Base-by-base conservation (phyloP, 2,888 invertebrate genomes). In the Biston stratarius region DNA sequence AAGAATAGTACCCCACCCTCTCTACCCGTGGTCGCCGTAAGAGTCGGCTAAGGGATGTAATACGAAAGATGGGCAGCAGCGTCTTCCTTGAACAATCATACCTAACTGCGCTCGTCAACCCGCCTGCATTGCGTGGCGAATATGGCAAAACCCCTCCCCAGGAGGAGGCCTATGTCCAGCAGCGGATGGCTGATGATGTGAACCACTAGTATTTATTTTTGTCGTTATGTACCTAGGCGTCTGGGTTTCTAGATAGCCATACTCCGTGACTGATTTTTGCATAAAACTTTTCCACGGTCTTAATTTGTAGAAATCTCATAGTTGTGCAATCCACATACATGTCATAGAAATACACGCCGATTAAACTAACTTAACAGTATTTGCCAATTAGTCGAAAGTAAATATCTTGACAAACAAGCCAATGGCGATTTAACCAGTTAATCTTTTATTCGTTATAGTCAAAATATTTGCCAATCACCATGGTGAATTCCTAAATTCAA, bases 361-460 rank as follows among this genome's bases (percentile, higher is more conserved):
- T 84, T 83, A 81, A 77, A 64, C 58, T 24, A 58, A 67, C 65
- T 48, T 63, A 71, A 45, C 34, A 64, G 63, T 60, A 65, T 78
- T 77, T 77, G 72, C 75, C 78, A 78, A 84, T 84, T 81, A 81
- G 75, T 85, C 81, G 86, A 86, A 86, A 86, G 85, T 83, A 70
- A 67, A 76, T 75, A 65, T 79, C 78, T 81, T 80, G 83, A 79
- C 82, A 79, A 80, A 84, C 83, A 70, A 76, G 77, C 80, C 73
- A 74, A 77, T 78, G 77, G 72, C 64, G 67, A 78, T 77, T 73
- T 77, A 69, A 75, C 67, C 70, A 72, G 73, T 70, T 76, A 75
- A 77, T 75, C 77, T 64, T 74, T 70, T 61, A 76, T 75, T 79
- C 70, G 76, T 47, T 49, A 64, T 68, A 68, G 40, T 36, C 60